phyloP scores from a whole-genome alignment of 2,888 invertebrate genomes.

The Cistogaster globosa region DNA sequence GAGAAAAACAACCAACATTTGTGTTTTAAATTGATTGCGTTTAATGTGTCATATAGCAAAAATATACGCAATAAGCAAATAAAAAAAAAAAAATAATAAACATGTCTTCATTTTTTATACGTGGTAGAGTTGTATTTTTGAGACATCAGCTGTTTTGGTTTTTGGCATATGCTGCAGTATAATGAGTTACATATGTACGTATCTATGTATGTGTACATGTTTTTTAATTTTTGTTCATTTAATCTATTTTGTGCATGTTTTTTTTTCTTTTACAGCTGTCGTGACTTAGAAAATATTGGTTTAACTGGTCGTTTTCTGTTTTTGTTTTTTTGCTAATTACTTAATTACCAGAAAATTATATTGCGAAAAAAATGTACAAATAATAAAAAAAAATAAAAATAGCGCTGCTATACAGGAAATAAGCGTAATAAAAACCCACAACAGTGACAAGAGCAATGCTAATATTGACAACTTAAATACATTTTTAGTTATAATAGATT shows the following conservation, averaged over 20 bases:
- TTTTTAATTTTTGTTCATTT: not conserved
- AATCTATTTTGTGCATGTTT: not conserved
- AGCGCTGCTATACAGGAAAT: slow-evolving; percentile 22
- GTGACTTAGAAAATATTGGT: slow-evolving; percentile 24
- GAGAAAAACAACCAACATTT: slow-evolving; percentile 4
- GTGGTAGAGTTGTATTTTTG: slow-evolving; percentile 38
- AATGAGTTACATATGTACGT: not conserved
- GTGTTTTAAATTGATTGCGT: slow-evolving; percentile 12
- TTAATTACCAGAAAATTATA: slow-evolving; percentile 47
- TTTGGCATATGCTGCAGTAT: not conserved
- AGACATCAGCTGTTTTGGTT: slow-evolving; percentile 37
- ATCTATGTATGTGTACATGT: not conserved
- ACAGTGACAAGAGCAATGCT: too few relatives aligned
- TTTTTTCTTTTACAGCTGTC: slow-evolving; percentile 28
- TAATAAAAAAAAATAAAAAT: slow-evolving; percentile 11
- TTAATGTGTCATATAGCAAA: slow-evolving; percentile 20
- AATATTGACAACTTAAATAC: not conserved
- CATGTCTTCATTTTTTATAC: not conserved
- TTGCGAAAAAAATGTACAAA: slow-evolving; percentile 1
- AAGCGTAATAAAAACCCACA: not conserved
- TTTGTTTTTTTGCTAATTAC: slow-evolving; percentile 13
- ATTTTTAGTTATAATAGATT: too few relatives aligned
- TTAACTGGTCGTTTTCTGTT: slow-evolving; percentile 15
- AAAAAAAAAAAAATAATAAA: not conserved
- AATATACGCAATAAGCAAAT: not conserved